These are phyloP conservation scores for Linhomoeus sp. DNA, from an alignment of 2,888 invertebrate species.

Conservation along the genomic window DNA sequence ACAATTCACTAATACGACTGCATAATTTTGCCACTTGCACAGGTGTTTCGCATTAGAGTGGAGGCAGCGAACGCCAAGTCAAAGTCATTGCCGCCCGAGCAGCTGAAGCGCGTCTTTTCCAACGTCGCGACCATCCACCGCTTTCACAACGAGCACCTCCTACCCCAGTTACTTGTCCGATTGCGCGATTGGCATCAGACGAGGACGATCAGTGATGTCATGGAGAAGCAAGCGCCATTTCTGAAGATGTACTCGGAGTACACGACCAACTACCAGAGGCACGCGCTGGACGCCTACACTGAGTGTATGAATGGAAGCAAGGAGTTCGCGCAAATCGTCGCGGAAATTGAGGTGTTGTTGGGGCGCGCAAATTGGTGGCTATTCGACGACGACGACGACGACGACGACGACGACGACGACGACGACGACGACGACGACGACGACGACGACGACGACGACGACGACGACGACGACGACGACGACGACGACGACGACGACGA, in stretches of 20 bases:
- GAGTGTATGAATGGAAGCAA: conserved; percentile 38
- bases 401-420: no score
- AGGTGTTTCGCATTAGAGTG: no score
- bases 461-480: no score
- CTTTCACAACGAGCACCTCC: conserved; percentile 43
- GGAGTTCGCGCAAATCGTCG: conserved; percentile 40
- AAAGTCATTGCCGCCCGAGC: conserved; percentile 33
- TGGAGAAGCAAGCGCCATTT: conserved; percentile 44
- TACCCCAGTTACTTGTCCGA: conserved; percentile 41
- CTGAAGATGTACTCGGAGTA: conserved; percentile 48
- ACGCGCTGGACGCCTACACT: conserved; percentile 34
- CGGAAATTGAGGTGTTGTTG: conserved; percentile 41
- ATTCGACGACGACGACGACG: no score
- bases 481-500: no score
- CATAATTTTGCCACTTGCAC: no score
- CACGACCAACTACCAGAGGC: conserved; percentile 46
- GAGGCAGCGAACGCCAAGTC: no score
- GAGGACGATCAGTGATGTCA: conserved; percentile 38
- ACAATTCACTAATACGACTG: no score
- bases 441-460: no score
- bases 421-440: no score
- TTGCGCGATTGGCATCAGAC: conserved; percentile 38
- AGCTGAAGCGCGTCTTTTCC: conserved; percentile 40
- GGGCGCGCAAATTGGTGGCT: no score
- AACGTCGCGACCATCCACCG: conserved; percentile 44